Evolutionary conservation across 1,140 invertebrate genomes (phyloP).

Genomic region (Drosophila oshimai): DNA sequence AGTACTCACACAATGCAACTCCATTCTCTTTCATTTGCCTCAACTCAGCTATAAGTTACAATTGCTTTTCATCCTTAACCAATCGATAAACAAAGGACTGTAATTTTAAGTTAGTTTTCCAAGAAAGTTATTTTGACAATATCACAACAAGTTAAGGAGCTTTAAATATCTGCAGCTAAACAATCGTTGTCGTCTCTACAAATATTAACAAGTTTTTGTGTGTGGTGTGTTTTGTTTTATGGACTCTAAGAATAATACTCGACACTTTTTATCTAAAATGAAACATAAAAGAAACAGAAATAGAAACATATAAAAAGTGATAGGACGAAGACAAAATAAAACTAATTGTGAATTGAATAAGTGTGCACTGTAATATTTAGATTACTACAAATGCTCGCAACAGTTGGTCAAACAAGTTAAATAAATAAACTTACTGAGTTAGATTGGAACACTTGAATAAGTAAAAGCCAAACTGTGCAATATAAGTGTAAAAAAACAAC

Average conservation of each 20-base stretch:
- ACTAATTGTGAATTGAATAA: not conserved
- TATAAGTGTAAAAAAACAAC: not conserved
- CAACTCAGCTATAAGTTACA: conserved; percentile 66
- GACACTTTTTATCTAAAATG: conserved; percentile 78
- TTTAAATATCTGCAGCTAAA: not conserved
- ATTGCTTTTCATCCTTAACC: conserved; percentile 7
- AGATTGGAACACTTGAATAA: not conserved
- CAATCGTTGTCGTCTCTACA: too few relatives aligned
- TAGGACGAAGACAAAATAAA: conserved; percentile 2
- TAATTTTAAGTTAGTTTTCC: conserved; percentile 10
- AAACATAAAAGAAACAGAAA: conserved; percentile 61
- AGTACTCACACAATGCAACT: conserved; percentile 75
- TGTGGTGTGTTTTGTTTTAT: conserved; percentile 11
- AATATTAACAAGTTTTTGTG: conserved; percentile 6
- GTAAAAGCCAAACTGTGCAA: not conserved
- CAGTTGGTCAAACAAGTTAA: conserved; percentile 5
- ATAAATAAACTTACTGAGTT: not conserved
- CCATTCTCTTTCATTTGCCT: conserved; percentile 44
- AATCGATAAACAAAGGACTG: conserved; percentile 6
- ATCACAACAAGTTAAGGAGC: conserved; percentile 11
- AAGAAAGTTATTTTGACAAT: conserved; percentile 12
- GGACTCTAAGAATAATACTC: conserved; percentile 65
- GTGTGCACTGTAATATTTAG: not conserved
- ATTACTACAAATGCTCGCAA: not conserved
- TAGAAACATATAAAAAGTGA: conserved; percentile 30